Conservation (phyloP, 2,888 invertebrate species). For the Tupiocoris notatus region DNA sequence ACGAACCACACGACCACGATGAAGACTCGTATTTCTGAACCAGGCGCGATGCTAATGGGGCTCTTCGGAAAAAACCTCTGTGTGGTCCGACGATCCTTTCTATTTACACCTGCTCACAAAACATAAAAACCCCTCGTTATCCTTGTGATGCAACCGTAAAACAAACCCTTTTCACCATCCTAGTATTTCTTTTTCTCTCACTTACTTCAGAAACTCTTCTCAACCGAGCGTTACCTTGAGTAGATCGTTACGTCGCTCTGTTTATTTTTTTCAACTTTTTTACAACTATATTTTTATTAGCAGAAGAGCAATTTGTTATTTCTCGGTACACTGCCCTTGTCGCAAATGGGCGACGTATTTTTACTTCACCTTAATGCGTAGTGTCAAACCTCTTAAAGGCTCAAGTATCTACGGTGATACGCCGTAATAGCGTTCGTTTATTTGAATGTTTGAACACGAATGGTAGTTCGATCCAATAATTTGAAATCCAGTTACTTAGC, state of each 20-base stretch:
- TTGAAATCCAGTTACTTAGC: no score
- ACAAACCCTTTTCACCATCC: not conserved
- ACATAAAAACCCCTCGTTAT: conserved; percentile 35
- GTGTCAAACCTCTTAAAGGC: no score
- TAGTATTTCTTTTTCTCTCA: no score
- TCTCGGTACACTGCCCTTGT: not conserved
- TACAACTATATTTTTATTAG: not conserved
- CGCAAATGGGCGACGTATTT: not conserved
- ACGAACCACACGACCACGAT: not conserved
- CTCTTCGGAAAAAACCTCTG: conserved; percentile 25
- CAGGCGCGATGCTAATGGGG: conserved; percentile 37
- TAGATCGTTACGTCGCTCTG: not conserved
- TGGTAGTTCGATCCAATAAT: no score
- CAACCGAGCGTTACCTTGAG: not conserved
- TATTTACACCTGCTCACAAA: conserved; percentile 40
- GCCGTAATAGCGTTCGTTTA: no score
- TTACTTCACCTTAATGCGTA: no score
- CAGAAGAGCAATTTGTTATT: not conserved
- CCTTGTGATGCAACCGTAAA: conserved; percentile 35
- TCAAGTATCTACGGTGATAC: no score
- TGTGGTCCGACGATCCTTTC: conserved; percentile 27
- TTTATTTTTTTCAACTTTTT: not conserved
- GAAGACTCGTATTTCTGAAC: conserved; percentile 34
- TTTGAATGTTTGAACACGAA: no score
- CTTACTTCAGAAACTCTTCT: not conserved